Base-by-base conservation (phyloP, 1,140 invertebrate genomes). In the Lasaia peninsularis region DNA sequence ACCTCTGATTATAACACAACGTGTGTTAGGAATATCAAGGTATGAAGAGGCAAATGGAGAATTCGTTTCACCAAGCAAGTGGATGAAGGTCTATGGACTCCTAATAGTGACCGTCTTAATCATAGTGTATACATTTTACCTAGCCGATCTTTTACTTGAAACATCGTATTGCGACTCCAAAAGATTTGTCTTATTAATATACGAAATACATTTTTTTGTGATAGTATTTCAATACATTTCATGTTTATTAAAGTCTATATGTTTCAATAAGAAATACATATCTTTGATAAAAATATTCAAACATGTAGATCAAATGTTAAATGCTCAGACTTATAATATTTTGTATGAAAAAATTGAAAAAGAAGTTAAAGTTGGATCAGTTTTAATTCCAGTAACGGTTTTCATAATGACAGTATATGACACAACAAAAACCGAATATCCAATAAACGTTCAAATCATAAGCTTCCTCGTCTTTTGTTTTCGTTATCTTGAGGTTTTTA, bases 1-100 rank as follows among this genome's bases (percentile, higher is more conserved):
- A 10, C 40, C 40, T n/a, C 20, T 48, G 18, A 48, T 48, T 21
- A 10, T 48, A n/a, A n/a, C 11, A 2, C 16, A 48, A 48, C 16
- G 9, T n/a, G 20, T 48, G 9, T 48, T 48, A 20, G 40, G 40
- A 48, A 48, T 21, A 48, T 48, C 20, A 48, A 48, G 40, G 18
- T 48, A 18, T 48, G 16, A 48, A 6, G 20, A 20, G 11, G 1
- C 20, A 18, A 10, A 48, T n/a, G 40, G 18, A 48, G 8, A n/a
- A 9, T 4, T 20, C 11, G 2, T 48, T 0, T 10, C 18, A 18
- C 18, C 40, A 48, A 48, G 10, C 18, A 11, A 11, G 10, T 14
- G 3, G 20, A 20, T 4, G 2, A 48, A 48, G 10, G 11, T 18
- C 1, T 48, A 48, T 10, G 40, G 9, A 21, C 10, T 21, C 2